These are phyloP conservation scores for Eremobia ochroleuca DNA, from an alignment of 2,888 invertebrate genomes.

Conservation along the genomic window DNA sequence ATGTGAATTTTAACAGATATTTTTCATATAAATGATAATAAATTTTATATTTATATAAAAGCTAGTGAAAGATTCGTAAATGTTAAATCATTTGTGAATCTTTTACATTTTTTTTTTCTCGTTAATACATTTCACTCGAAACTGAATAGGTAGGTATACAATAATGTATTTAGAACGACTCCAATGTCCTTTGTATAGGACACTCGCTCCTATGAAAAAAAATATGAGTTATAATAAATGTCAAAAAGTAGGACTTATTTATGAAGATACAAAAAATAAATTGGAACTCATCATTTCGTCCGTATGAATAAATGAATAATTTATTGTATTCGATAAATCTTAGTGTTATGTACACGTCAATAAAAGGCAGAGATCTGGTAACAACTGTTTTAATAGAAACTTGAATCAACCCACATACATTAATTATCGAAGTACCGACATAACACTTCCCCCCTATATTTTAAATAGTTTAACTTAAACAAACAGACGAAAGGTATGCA, in stretches of 20 bases:
- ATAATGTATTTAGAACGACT: slow-evolving; percentile 33
- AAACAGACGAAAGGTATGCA: too few relatives aligned
- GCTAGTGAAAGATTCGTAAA: not conserved
- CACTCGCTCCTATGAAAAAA: not conserved
- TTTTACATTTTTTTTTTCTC: not conserved
- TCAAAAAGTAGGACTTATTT: not conserved
- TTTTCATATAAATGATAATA: not conserved
- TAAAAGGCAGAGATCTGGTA: too few relatives aligned
- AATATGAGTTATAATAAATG: not conserved
- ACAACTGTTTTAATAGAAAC: too few relatives aligned
- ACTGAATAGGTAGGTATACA: not conserved
- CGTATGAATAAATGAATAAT: slow-evolving; percentile 6
- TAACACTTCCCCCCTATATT: too few relatives aligned
- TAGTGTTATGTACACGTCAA: too few relatives aligned
- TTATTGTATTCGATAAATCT: not conserved
- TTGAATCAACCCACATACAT: too few relatives aligned
- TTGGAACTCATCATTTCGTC: slow-evolving; percentile 3
- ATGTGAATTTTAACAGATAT: not conserved
- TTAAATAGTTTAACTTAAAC: too few relatives aligned
- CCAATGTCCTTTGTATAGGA: not conserved
- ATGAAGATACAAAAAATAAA: not conserved
- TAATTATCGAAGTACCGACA: too few relatives aligned
- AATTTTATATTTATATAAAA: not conserved
- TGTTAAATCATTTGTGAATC: not conserved
- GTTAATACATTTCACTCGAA: not conserved